Base-by-base conservation (phyloP, 2,113 vertebrate genomes). In the Narcine bancroftii region DNA sequence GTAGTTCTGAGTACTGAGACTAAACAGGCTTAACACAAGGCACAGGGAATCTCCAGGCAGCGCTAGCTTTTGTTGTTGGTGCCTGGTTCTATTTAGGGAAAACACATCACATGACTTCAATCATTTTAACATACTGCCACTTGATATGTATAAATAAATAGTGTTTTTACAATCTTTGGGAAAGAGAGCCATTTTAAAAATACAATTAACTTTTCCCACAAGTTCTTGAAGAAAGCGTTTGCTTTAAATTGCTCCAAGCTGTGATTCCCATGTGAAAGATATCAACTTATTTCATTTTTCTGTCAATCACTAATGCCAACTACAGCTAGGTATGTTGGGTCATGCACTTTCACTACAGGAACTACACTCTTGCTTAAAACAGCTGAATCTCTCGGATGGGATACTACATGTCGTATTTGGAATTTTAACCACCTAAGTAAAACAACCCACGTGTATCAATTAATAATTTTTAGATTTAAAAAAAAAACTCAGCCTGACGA, bases 251-350 rank as follows among this genome's bases (percentile, higher is more conserved):
- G 95, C 95, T 96, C 95, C 97, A 97, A 98, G 96, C 97, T 97
- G 96, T 96, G 97, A 97, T 98, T 98, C 97, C 98, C 98, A 98
- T 93, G 97, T 98, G 97, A 98, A 99, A 97, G 95, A 95, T 97
- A 97, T 96, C 96, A 96, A 94, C 94, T 94, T 95, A 94, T 96
- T 97, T 97, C 96, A 97, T 97, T 95, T 95, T 95, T 94, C 96
- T 98, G 98, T 97, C 98, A 98, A 97, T 99, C 97, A 98, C 94
- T 92, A 24, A 94, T 94, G 94, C 96, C 96, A 95, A 93, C 95
- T 95, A 94, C 95, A 95, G 95, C 95, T 94, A 93, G 96, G 96
- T 97, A 98, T 97, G 96, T 95, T 93, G 95, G 97, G 97, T 97
- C 96, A 93, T 77, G 97, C 97, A 97, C 97, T 96, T 95, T 94